Evolutionary conservation across 2,888 invertebrate genomes (phyloP), one percentile per base, ranked within the genome.

Genomic region (Coleophora deauratella): DNA sequence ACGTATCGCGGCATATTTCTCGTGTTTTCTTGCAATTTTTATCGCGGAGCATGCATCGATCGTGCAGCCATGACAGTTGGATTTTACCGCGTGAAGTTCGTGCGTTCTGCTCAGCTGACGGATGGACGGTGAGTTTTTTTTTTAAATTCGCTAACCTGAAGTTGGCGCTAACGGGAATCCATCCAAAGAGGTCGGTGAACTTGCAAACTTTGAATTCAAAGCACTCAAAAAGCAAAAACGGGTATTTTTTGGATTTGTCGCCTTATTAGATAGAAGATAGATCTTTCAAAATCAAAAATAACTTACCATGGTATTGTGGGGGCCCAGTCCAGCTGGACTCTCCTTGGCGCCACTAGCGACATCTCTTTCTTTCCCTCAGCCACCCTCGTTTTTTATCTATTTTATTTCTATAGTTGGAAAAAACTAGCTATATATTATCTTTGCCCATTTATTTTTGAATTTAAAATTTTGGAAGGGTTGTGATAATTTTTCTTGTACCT

Each of bases 61-160:
- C 80, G 79, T 62, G 72, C 51, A 67, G 80, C 82, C 84, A 84
- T 84, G 84, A 81, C 82, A 81, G 66, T 72, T 65, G 64, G 63
- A 65, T 76, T 79, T 72, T 59, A 73, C 71, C 66, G 66, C 61
- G 53, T 70, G 81, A 84, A 84, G 73, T 72, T 58, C 49, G 75
- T 60, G 37, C 66, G 32, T 55, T 41, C 69, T 71, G 74, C 84
- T 72, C 84, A 84, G 84, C 84, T 84, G 84, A 84, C 81, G 73
- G 77, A 50, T 57, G 51, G 66, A 58, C 3, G 64, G 30, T 15
- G 32, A 15, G 10, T 72, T 75, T 74, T 72, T 75, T 73, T 76
- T 67, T 63, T 57, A 55, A 57, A 58, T 58, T 49, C 8, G 27
- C 50, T 50, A 46, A 41, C 45, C 52, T 70, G 80, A 82, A 80